phyloP scores from a whole-genome alignment of 1,140 invertebrate species.

The Aphelinus certus region DNA sequence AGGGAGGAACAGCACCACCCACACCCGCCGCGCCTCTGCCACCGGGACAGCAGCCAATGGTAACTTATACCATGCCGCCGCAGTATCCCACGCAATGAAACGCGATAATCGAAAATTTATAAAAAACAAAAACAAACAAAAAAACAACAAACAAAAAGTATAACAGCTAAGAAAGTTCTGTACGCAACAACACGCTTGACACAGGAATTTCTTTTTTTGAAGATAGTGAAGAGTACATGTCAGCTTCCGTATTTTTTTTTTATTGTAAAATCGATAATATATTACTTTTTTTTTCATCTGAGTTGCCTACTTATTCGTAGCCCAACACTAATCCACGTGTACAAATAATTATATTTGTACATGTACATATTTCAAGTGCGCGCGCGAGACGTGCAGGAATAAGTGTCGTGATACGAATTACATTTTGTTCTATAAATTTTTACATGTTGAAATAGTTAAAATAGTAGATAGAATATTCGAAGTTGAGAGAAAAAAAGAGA shows the following conservation, averaged over 20 bases:
- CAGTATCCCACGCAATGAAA: constrained; percentile 82
- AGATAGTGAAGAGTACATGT: no score
- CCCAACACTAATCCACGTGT: not conserved
- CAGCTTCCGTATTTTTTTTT: not conserved
- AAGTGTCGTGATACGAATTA: no score
- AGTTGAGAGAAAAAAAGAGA: constrained; percentile 18
- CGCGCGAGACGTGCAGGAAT: no score
- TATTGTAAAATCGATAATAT: constrained; percentile 12
- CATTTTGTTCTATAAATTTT: no score
- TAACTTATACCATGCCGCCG: constrained; percentile 81
- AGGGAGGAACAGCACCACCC: constrained; percentile 62
- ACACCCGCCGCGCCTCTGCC: constrained; percentile 66
- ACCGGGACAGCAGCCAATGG: constrained; percentile 70
- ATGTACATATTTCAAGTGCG: not conserved
- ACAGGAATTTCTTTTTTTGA: not conserved
- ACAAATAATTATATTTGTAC: constrained; percentile 29
- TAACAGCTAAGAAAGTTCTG: constrained; percentile 40
- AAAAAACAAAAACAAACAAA: constrained; percentile 41
- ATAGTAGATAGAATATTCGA: constrained; percentile 9
- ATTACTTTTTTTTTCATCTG: constrained; percentile 10
- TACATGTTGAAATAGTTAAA: not conserved
- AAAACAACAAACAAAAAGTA: constrained; percentile 38
- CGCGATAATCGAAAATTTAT: constrained; percentile 45
- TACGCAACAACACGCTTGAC: constrained; percentile 36
- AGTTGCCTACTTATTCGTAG: not conserved